Evolutionary conservation across 2,797 vertebrate genomes (phyloP), one percentile per base, ranked within the genome.

Genomic region (Gambelia wislizenii): DNA sequence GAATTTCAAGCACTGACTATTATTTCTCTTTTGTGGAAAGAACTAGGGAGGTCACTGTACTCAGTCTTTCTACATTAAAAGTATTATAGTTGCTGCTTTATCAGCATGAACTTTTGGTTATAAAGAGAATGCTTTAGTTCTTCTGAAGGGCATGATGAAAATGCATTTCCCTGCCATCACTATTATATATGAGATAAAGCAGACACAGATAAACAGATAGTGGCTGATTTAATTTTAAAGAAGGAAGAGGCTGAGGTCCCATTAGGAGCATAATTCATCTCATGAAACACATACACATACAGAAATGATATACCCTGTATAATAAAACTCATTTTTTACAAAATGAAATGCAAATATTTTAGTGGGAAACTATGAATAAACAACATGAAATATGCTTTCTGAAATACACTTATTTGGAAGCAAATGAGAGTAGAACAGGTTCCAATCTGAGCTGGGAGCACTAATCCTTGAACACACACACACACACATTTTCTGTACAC

Each of bases 171-270:
- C 88, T 92, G 61, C 72, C 86, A 59, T 90, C 86, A 79, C 87
- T 91, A 91, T 8, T 91, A 85, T 87, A 90, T 89, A 67, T 89
- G 91, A 95, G 75, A 93, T 87, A 92, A 95, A 93, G 4, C 89
- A 95, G 95, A 88, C 87, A 80, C 67, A 93, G 88, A 92, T 92
- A 92, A 94, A 94, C 81, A 94, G 89, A 92, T 83, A 89, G 69
- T 39, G 70, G 30, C 85, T 95, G 85, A 95, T 93, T 91, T 92
- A 90, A 95, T 95, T 94, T 92, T 93, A 87, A 93, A 89, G 93
- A 94, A 93, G 89, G 86, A 95, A 92, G 90, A 90, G 82, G 91
- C 93, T 93, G 92, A 93, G 91, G 88, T 93, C 61, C 61, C 86
- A 94, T 93, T 95, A 93, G 85, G 70, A 61, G 61, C 83, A 91